Evolutionary conservation across 30 jellyfish, hydroid and myxozoan species (phyloP).

Genomic region (Pseudorhiza aurosa): DNA sequence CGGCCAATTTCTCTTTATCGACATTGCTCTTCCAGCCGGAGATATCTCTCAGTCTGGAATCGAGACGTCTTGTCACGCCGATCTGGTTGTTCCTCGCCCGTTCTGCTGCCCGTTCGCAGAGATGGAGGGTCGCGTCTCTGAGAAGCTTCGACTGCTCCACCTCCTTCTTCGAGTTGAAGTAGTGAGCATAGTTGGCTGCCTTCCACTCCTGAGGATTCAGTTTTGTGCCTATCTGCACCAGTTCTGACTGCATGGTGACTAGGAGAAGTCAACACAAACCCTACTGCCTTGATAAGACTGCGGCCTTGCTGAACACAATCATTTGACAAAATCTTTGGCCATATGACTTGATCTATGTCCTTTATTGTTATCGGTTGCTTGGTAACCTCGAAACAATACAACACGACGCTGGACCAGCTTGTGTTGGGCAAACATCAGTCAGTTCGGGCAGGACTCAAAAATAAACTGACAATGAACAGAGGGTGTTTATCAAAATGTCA

Average conservation of each 20-base stretch:
- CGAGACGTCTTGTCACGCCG: conserved; percentile 48
- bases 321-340: conserved; percentile 1
- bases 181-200: conserved; percentile 67
- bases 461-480: too few species aligned
- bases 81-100: conserved; percentile 56
- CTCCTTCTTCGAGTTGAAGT: conserved; percentile 66
- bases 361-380: conserved; percentile 26
- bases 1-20: conserved; percentile 66
- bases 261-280: neutral
- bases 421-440: neutral
- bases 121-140: conserved; percentile 57
- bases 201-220: conserved; percentile 72
- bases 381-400: conserved; percentile 11
- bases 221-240: conserved; percentile 54
- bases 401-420: neutral
- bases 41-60: conserved; percentile 46
- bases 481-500: too few species aligned
- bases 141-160: conserved; percentile 62
- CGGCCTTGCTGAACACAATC: neutral
- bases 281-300: neutral
- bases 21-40: conserved; percentile 54
- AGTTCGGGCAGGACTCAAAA: too few species aligned
- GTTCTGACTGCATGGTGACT: conserved; percentile 54
- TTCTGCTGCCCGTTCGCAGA: conserved; percentile 57
- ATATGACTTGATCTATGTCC: conserved; percentile 18